These are phyloP conservation scores for Leptinotarsa tumamoca DNA, from an alignment of 2,888 invertebrate species.

Conservation along the genomic window DNA sequence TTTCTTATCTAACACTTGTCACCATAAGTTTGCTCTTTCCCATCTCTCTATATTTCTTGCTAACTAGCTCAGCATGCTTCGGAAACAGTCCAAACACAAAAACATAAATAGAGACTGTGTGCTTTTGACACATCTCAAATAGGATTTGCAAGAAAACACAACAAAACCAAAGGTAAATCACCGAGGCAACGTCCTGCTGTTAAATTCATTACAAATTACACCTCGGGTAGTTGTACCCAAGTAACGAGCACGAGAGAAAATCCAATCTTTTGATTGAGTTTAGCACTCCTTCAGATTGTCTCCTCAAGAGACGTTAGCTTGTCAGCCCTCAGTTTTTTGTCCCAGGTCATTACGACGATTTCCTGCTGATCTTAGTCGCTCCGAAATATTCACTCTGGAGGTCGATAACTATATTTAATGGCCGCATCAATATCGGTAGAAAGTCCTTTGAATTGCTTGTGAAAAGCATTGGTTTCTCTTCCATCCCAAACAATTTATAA, in stretches of 20 bases:
- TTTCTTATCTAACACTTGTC: too few species aligned
- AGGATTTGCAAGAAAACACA: background rate
- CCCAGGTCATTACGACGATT: slow-evolving; percentile 21
- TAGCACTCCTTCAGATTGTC: slow-evolving; percentile 7
- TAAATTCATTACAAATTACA: slow-evolving; percentile 1
- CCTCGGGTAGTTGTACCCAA: background rate
- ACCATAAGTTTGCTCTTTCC: background rate
- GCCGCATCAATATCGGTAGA: background rate
- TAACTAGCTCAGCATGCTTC: background rate
- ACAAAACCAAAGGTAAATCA: background rate
- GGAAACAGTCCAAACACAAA: background rate
- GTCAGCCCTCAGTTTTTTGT: background rate
- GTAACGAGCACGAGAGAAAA: background rate
- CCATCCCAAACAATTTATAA: too few species aligned
- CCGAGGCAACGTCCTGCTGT: slow-evolving; percentile 1
- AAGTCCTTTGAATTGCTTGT: background rate
- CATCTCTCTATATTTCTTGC: background rate
- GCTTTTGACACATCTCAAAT: background rate
- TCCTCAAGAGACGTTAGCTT: background rate
- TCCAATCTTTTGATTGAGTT: background rate
- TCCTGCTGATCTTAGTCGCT: slow-evolving; percentile 1
- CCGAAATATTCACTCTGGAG: background rate
- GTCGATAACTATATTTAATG: background rate
- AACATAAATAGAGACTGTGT: background rate
- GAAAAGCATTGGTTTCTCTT: background rate